Evolutionary conservation across 1,140 invertebrate genomes (phyloP).

Genomic region (Aradophagus sp.): DNA sequence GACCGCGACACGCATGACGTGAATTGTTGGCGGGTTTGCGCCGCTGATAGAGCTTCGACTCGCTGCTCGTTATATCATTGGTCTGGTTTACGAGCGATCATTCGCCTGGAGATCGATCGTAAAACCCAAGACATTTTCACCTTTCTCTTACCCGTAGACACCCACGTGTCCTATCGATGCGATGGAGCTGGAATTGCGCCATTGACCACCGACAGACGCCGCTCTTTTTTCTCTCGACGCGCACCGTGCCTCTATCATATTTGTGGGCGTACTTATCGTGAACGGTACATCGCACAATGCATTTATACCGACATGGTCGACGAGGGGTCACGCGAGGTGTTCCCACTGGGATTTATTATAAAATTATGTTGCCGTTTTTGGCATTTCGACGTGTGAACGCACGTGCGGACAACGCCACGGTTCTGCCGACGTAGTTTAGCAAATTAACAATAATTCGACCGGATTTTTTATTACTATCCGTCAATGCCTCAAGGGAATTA

Average conservation of each 20-base stretch:
- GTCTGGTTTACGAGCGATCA: conserved; percentile 34
- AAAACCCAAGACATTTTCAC: conserved; percentile 30
- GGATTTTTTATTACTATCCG: too few species aligned
- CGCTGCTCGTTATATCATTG: conserved; percentile 21
- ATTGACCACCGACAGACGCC: conserved; percentile 33
- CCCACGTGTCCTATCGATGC: conserved; percentile 41
- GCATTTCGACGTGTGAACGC: conserved; percentile 14
- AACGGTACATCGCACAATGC: conserved; percentile 65
- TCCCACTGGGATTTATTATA: conserved; percentile 30
- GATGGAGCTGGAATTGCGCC: conserved; percentile 39
- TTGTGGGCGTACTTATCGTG: conserved; percentile 69
- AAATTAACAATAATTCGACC: conserved; percentile 35
- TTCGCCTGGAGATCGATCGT: conserved; percentile 33
- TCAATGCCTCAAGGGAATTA: too few species aligned
- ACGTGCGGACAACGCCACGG: too few species aligned
- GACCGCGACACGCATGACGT: conserved; percentile 11
- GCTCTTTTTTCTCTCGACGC: conserved; percentile 24
- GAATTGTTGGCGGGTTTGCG: conserved; percentile 7
- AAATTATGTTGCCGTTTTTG: conserved; percentile 49
- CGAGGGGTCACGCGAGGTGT: conserved; percentile 48
- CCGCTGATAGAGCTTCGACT: conserved; percentile 7
- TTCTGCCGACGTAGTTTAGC: conserved; percentile 26
- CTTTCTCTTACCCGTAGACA: conserved; percentile 32
- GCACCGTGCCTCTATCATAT: conserved; percentile 48
- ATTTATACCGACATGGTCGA: conserved; percentile 59